Base-by-base conservation (phyloP, 1,140 invertebrate genomes). In the Tyrophagus putrescentiae region DNA sequence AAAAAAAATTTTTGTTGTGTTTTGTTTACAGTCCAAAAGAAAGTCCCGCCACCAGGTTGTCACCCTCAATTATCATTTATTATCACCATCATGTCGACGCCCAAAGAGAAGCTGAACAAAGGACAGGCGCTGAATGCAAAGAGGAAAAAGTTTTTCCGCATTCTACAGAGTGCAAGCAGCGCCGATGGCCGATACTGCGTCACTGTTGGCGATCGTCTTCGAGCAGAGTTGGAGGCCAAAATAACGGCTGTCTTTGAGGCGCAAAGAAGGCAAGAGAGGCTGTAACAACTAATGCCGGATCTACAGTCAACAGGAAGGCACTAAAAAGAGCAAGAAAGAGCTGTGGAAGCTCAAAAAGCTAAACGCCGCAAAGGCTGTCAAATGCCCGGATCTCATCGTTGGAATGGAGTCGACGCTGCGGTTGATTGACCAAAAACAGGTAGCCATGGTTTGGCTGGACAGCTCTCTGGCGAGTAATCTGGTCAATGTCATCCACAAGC, bases 381-480 rank as follows among this genome's bases (percentile, higher is more conserved):
- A 54, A 54, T 13, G 11, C 39, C 3, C 25, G 4, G 52, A 54
- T 9, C 32, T 54, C 9, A 54, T 54, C n/a, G 32, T 32, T 27
- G 52, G 52, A 27, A 7, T 54, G 28, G 39, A 54, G 32, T 13
- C 32, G 39, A 28, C 28, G 21, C 39, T 54, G 2, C 32, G 25
- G 39, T 27, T 54, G 31, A 33, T 54, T 31, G 25, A 54, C n/a
- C 27, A 34, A 18, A 54, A 54, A 54, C 27, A 54, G 25, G 25
- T 54, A 1, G 1, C 4, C 7, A 54, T 54, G 25, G 25, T 54
- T 27, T 54, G 25, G 25, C 25, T 54, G 9, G 52, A 54, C 3
- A 31, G 18, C 18, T 29, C 11, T 18, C 3, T 42, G 1, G 41
- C 52, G 1, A 1, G 9, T 9, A 54, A 54, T 31, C 2, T 54